A percentile compares a stretch with the other conserved stretches of the same genome.
phyloP scores from a whole-genome alignment of 2,888 invertebrate species.

The Tryphoninae sp. region DNA sequence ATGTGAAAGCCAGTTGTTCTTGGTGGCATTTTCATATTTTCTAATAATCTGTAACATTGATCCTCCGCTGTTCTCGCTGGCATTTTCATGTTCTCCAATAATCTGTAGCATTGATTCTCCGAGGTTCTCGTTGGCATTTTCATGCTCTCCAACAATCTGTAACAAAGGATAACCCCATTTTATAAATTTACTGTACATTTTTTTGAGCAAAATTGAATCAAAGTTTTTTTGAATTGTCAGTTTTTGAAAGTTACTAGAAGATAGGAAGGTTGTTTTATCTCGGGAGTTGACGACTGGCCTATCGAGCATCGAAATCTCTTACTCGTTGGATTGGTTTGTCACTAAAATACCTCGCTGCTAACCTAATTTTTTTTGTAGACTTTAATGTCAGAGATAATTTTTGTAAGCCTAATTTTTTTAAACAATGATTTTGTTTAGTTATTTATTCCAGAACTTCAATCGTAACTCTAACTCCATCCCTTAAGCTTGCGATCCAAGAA shows the following conservation, averaged over 20 bases:
- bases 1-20: slow-evolving; percentile 94
- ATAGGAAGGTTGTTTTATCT: neutral
- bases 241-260: neutral
- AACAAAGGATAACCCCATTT: neutral
- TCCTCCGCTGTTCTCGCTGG: neutral
- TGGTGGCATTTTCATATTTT: slow-evolving; percentile 91
- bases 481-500: too few relatives aligned
- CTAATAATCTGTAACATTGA: slow-evolving; percentile 86
- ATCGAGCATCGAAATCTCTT: slow-evolving; percentile 59
- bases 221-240: neutral
- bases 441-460: too few relatives aligned
- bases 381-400: too few relatives aligned
- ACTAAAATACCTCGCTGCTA: neutral
- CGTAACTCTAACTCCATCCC: too few relatives aligned
- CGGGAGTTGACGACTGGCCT: neutral
- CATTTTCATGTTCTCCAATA: neutral
- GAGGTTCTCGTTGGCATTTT: neutral
- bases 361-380: neutral
- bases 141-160: slow-evolving; percentile 1
- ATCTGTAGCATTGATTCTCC: neutral
- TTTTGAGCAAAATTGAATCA: too few relatives aligned
- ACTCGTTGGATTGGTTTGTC: neutral
- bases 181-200: too few relatives aligned
- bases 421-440: too few relatives aligned
- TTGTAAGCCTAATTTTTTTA: too few relatives aligned